A percentile compares a stretch with the other conserved stretches of the same genome.
Conservation (phyloP, 2,797 vertebrate genomes). For the Rhinatrema bivittatum region DNA sequence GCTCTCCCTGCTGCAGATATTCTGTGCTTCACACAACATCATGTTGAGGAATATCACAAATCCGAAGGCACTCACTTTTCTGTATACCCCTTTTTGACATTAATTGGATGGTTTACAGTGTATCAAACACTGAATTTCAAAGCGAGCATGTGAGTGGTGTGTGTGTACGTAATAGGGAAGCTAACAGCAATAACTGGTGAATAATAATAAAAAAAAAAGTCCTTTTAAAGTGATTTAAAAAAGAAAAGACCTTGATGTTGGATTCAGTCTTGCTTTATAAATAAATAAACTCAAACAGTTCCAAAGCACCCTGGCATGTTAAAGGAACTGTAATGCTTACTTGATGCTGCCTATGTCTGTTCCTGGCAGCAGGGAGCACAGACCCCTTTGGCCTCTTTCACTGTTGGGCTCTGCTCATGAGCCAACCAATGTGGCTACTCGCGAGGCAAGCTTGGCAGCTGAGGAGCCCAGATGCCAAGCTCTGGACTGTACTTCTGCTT, state of each 20-base stretch:
- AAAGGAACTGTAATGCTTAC: slow-evolving; percentile 51
- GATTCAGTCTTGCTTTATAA: slow-evolving; percentile 50
- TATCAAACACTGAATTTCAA: too few species aligned
- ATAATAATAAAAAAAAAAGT: neutral
- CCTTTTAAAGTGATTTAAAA: slow-evolving; percentile 1
- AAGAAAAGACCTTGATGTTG: slow-evolving; percentile 34
- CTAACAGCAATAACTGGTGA: too few species aligned
- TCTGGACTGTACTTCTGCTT: slow-evolving; percentile 71
- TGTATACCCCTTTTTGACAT: too few species aligned
- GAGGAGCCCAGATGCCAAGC: slow-evolving; percentile 74
- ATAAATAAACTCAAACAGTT: slow-evolving; percentile 50
- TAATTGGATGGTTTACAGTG: too few species aligned
- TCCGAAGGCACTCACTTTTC: too few species aligned
- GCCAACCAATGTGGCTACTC: slow-evolving; percentile 71
- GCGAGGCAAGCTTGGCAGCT: slow-evolving; percentile 67
- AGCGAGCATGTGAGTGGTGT: too few species aligned
- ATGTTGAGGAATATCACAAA: too few species aligned
- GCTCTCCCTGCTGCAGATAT: too few species aligned
- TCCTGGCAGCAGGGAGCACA: slow-evolving; percentile 62
- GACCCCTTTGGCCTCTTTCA: slow-evolving; percentile 69
- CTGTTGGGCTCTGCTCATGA: slow-evolving; percentile 62
- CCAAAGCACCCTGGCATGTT: slow-evolving; percentile 63
- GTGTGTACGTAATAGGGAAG: too few species aligned
- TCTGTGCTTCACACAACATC: too few species aligned
- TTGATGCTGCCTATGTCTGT: slow-evolving; percentile 54